Evolutionary conservation across 2,888 invertebrate genomes (phyloP), one percentile per base, ranked within the genome.

Genomic region (Leistus spinibarbis): DNA sequence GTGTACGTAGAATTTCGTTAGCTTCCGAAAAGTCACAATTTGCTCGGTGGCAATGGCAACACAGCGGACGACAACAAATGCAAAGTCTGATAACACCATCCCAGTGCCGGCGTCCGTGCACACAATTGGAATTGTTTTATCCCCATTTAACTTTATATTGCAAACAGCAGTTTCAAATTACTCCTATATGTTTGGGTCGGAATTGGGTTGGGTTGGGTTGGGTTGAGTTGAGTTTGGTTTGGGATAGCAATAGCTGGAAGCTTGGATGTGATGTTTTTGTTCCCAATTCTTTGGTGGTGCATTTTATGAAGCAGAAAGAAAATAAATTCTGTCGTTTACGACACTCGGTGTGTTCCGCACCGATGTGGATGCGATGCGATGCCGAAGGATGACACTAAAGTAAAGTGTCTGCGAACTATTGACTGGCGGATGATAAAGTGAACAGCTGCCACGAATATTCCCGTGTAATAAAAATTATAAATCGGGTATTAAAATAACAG

Each of bases 91-190:
- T 60, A 69, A 68, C 68, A 75, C 68, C 68, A 68, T 75, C n/a
- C n/a, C n/a, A n/a, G n/a, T n/a, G n/a, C n/a, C n/a, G n/a, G n/a
- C n/a, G n/a, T n/a, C n/a, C n/a, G 75, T 63, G 57, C 75, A 75
- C 60, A 69, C 68, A 63, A 69, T 69, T 57, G 63, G 69, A 69
- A 69, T 63, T 75, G 75, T 75, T 68, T 75, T 75, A 75, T 75
- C 69, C 40, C 40, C 75, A 75, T 75, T 75, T 68, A 76, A 76
- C 76, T 76, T 64, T 76, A 76, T 76, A 71, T 76, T 67, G 76
- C 76, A 76, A 70, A 71, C 71, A 70, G 63, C 76, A 69, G 71
- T 68, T 56, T 56, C 67, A 71, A 76, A 71, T 76, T 71, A 76
- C 71, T 71, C 7, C 40, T 40, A 40, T n/a, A n/a, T 40, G 40